Percentiles rank a stretch among this genome's conserved stretches.
These are phyloP conservation scores for Ibidorhyncha struthersii DNA, from an alignment of 2,113 vertebrate species.

Conservation along the genomic window DNA sequence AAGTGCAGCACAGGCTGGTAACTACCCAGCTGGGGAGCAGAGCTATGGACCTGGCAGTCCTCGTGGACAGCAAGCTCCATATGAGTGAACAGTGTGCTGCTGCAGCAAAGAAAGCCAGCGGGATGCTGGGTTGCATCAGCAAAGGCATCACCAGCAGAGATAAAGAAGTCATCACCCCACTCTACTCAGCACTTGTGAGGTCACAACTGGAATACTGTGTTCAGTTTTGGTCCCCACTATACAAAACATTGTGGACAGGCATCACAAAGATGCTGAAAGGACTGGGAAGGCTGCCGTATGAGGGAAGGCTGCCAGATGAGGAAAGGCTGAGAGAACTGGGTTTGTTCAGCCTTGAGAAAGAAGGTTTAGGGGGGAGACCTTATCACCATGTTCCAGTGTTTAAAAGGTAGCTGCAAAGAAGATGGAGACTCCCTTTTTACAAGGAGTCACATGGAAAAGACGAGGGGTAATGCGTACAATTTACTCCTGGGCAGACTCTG, in stretches of 20 bases:
- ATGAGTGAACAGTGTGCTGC: not conserved
- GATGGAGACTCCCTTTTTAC: not conserved
- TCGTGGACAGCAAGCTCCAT: not conserved
- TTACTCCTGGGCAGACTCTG: not conserved
- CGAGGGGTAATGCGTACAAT: not conserved
- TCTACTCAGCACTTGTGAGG: not conserved
- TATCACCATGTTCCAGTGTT: not conserved
- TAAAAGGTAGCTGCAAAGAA: not conserved
- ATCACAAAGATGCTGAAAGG: not conserved
- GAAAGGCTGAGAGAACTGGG: not conserved
- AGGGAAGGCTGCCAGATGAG: not conserved
- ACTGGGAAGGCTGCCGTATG: not conserved
- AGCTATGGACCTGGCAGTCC: not conserved
- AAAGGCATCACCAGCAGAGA: not conserved
- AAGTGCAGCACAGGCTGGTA: not conserved
- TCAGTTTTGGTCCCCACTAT: not conserved
- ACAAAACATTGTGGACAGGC: not conserved
- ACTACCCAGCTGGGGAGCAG: not conserved
- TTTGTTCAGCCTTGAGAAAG: not conserved
- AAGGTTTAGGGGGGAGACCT: not conserved
- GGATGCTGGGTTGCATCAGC: not conserved
- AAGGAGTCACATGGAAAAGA: not conserved
- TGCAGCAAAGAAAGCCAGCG: not conserved
- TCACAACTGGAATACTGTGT: not conserved
- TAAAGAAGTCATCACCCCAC: not conserved